A percentile compares a stretch with the other conserved stretches of the same genome.
Evolutionary conservation across 2,113 vertebrate genomes (phyloP).

Genomic region (Castor canadensis): DNA sequence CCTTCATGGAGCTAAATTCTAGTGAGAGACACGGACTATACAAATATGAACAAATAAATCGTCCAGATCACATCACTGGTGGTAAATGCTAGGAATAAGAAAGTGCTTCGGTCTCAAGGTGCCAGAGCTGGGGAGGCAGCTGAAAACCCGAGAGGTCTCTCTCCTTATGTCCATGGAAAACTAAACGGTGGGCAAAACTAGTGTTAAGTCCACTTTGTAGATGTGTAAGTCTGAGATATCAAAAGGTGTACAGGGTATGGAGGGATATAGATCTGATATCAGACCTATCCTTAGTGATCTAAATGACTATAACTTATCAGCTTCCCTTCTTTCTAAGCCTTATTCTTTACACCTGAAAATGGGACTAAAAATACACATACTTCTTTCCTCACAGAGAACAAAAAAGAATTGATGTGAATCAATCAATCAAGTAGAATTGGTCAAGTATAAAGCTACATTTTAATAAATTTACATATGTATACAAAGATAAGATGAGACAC

Average conservation of each 20-base stretch:
- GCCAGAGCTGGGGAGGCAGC: not conserved
- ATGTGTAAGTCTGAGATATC: not conserved
- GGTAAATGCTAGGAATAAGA: not conserved
- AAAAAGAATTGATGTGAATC: not conserved
- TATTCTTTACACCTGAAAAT: slow-evolving; percentile 9
- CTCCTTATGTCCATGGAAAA: not conserved
- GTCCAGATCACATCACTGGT: not conserved
- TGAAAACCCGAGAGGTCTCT: not conserved
- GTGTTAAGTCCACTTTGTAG: not conserved
- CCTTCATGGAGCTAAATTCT: not conserved
- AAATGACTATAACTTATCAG: not conserved
- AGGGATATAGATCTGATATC: not conserved
- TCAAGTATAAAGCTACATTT: not conserved
- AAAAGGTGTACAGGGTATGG: not conserved
- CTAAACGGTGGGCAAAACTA: not conserved
- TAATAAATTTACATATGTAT: not conserved
- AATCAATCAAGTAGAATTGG: not conserved
- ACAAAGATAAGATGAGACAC: not conserved
- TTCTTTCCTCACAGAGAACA: not conserved
- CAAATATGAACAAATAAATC: not conserved
- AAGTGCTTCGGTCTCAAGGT: not conserved
- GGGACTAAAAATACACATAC: not conserved
- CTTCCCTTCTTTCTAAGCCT: not conserved
- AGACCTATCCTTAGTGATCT: not conserved
- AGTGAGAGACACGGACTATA: not conserved